Evolutionary conservation across 2,888 invertebrate genomes (phyloP), one percentile per base, ranked within the genome.

Genomic region (Drosophila bunnanda): DNA sequence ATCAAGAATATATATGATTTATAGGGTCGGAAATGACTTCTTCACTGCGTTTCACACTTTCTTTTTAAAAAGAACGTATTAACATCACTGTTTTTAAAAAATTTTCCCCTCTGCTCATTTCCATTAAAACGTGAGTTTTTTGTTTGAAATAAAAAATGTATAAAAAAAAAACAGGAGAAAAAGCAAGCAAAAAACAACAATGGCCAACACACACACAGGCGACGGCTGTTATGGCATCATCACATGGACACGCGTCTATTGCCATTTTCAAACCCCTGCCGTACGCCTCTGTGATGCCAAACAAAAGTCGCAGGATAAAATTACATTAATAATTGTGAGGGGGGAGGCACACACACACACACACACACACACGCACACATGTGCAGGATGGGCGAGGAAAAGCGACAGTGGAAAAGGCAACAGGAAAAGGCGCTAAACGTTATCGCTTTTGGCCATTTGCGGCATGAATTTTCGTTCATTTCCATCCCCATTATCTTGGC

Each of bases 261-360:
- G 46, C 46, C 46, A 46, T 28, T 6, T n/a, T 10, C 28, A 25
- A 25, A 10, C 17, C 15, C 22, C 30, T 5, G 4, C 9, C 13
- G 17, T 38, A 15, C 58, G 67, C 39, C 55, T 61, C 73, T 78
- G 84, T 86, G 80, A 78, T 75, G 84, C 75, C 75, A 77, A 78
- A 84, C 88, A 86, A 88, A 89, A 86, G 87, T 77, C 75, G 88
- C 71, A 59, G 89, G 83, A 89, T 88, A 89, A 86, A 88, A 89
- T 86, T 83, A 86, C 81, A 89, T 88, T 84, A 89, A 84, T 89
- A 89, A 88, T 74, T 72, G 84, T 69, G 66, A 15, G 30, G 46
- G 15, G 43, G 15, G 20, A 9, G 39, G 39, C 58, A 54, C 53
- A 17, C 54, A 15, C 30, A 15, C 36, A n/a, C 28, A 22, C 57